Evolutionary conservation across 2,797 vertebrate genomes (phyloP), one percentile per base, ranked within the genome.

Genomic region (Psittacula derbiana): DNA sequence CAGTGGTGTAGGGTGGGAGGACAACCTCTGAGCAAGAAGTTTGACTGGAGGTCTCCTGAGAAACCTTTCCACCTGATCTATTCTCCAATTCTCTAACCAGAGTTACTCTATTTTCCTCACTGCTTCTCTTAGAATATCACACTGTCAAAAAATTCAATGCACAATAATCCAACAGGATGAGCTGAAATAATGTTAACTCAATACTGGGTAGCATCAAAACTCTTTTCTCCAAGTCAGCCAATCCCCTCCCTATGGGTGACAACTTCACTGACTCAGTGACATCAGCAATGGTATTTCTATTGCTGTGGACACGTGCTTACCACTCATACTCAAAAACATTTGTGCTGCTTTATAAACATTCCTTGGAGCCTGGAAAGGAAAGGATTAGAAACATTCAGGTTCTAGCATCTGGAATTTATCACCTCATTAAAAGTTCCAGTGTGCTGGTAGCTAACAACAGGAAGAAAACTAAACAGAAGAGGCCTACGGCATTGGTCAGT

Each of bases 391-490:
- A 65, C 33, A 72, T 1, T 11, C 44, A 72, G 36, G 53, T 55
- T 86, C 69, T 33, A 50, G 60, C 67, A 95, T 62, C 67, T 91
- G 80, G 47, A 95, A 92, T 80, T 73, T 72, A 85, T 80, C 44
- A 91, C 33, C 28, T 88, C 61, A 52, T 81, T 79, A 83, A 80
- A 83, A 79, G 57, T 20, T 43, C 50, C 3, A 2, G 30, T 25
- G 47, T 25, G 46, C 88, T 24, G 36, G 88, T 55, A 84, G 73
- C 80, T 75, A 93, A 86, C 60, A 92, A 81, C 41, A 67, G 25
- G 65, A 75, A 6, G 17, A 60, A 93, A 89, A 86, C 81, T 25
- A 93, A 96, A 85, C 64, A 70, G 64, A 52, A 44, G 33, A 76
- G 7, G 69, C 30, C 30, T 85, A 28, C 1, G 8, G 50, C 58